Conservation (phyloP, 2,888 invertebrate genomes). For the Plebejus argus region DNA sequence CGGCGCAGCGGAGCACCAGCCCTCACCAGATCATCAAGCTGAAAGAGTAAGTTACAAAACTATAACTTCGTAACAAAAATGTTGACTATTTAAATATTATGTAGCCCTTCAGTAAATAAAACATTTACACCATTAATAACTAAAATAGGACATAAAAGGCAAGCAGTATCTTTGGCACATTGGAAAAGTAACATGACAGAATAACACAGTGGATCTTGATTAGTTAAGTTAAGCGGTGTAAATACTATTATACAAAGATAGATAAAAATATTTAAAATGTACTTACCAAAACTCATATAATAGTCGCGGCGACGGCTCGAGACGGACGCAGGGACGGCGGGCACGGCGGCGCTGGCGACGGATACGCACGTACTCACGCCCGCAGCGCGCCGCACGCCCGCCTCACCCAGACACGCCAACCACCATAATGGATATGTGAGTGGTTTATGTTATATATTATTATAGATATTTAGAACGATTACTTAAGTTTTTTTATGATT, state of each 20-base stretch:
- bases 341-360: slow-evolving; percentile 69
- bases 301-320: slow-evolving; percentile 84
- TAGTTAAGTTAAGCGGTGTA: too few relatives aligned
- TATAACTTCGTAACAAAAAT: neutral
- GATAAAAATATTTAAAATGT: too few relatives aligned
- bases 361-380: slow-evolving; percentile 64
- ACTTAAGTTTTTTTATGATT: neutral
- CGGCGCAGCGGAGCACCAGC: slow-evolving; percentile 64
- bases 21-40: slow-evolving; percentile 44
- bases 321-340: slow-evolving; percentile 82
- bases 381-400: slow-evolving; percentile 50
- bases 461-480: neutral
- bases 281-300: neutral
- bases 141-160: too few relatives aligned
- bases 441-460: slow-evolving; percentile 32
- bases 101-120: too few relatives aligned
- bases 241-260: too few relatives aligned
- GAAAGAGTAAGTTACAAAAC: slow-evolving; percentile 40
- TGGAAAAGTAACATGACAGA: too few relatives aligned
- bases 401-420: slow-evolving; percentile 52
- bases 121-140: too few relatives aligned
- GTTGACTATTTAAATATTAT: too few relatives aligned
- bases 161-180: too few relatives aligned
- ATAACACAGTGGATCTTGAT: too few relatives aligned
- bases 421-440: slow-evolving; percentile 69